A percentile compares a stretch with the other conserved stretches of the same genome.
Evolutionary conservation across 2,797 vertebrate species (phyloP).

Genomic region (Rhinogobio ventralis): DNA sequence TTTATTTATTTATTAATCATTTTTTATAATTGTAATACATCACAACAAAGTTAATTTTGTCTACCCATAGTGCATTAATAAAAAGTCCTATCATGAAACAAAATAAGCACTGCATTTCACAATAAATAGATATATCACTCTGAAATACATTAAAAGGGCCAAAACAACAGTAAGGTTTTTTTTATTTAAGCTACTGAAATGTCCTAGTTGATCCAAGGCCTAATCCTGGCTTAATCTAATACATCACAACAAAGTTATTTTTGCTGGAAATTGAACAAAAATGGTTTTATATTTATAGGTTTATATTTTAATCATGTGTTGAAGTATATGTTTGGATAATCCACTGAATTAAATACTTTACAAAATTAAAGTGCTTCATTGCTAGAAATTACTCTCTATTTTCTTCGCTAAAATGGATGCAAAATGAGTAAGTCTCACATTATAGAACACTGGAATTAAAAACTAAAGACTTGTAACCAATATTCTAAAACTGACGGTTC

Average conservation of each 20-base stretch:
- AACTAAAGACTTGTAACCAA: not conserved
- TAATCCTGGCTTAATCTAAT: too few relatives aligned
- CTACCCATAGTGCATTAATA: too few relatives aligned
- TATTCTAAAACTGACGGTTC: not conserved
- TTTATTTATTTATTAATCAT: not conserved
- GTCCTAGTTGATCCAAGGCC: too few relatives aligned
- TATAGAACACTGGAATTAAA: not conserved
- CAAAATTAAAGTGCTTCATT: not conserved
- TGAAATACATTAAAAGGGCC: too few relatives aligned
- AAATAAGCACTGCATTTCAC: too few relatives aligned
- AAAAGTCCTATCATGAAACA: too few relatives aligned
- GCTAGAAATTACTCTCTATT: not conserved
- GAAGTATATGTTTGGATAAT: not conserved
- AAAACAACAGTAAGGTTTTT: too few relatives aligned
- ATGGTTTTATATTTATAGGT: not conserved
- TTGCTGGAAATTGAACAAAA: not conserved
- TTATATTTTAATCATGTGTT: not conserved
- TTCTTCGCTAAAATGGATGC: not conserved
- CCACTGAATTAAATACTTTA: not conserved
- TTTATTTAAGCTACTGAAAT: too few relatives aligned
- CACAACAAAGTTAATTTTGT: not conserved
- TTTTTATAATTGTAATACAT: not conserved
- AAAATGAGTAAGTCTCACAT: not conserved
- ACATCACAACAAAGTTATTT: not conserved
- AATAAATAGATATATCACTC: too few relatives aligned